Evolutionary conservation across 2,113 vertebrate genomes (phyloP).

Genomic region (Apeltes quadracus): DNA sequence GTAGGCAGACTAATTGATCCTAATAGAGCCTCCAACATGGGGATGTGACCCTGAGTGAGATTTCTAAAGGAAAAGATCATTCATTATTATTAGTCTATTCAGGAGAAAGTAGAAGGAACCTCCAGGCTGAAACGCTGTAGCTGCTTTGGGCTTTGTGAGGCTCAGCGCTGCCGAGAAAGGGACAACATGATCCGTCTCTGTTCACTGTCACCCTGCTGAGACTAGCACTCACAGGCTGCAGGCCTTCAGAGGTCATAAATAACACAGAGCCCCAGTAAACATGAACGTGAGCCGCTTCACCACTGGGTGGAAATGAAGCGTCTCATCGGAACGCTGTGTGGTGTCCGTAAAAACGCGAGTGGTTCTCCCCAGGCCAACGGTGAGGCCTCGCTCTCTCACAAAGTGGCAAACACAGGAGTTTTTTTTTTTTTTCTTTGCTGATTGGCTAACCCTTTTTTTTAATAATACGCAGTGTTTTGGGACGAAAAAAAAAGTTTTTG

Average conservation of each 20-base stretch:
- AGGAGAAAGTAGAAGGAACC: conserved; percentile 8
- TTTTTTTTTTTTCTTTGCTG: conserved; percentile 10
- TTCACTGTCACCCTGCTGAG: conserved; percentile 72
- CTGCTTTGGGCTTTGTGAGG: conserved; percentile 58
- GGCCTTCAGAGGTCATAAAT: conserved; percentile 77
- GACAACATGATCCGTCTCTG: conserved; percentile 77
- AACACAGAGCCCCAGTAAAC: conserved; percentile 69
- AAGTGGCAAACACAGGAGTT: conserved; percentile 30
- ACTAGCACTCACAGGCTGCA: conserved; percentile 74
- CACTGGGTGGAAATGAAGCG: conserved; percentile 78
- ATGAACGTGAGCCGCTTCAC: conserved; percentile 75
- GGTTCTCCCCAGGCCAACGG: conserved; percentile 58
- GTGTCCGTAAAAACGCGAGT: conserved; percentile 75
- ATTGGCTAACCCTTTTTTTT: conserved; percentile 15
- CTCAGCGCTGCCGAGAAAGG: conserved; percentile 67
- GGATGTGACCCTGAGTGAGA: background rate
- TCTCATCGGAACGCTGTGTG: conserved; percentile 79
- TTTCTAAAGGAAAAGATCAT: conserved; percentile 22
- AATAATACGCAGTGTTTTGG: conserved; percentile 35
- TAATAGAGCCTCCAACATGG: conserved; percentile 9
- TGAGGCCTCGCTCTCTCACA: conserved; percentile 44
- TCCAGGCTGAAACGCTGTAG: conserved; percentile 32
- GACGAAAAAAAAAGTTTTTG: conserved; percentile 51
- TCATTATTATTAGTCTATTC: conserved; percentile 21
- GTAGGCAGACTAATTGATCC: conserved; percentile 11